A percentile compares a stretch with the other conserved stretches of the same genome.
These are phyloP conservation scores for Cephus rjabovi DNA, from an alignment of 2,888 invertebrate genomes.

Conservation along the genomic window DNA sequence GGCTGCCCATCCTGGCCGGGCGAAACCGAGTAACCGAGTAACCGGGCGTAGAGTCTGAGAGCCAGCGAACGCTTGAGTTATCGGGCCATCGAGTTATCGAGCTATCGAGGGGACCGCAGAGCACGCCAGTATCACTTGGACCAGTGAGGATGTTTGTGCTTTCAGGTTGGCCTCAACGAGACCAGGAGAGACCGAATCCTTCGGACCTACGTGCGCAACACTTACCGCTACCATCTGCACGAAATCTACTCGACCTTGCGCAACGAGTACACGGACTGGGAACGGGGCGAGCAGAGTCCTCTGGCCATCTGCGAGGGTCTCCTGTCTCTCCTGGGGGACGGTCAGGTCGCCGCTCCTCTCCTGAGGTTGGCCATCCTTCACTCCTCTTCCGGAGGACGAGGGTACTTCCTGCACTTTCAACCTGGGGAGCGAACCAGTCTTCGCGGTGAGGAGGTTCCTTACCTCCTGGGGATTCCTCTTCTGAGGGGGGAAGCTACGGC, in stretches of 20 bases:
- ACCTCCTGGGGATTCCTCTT: constrained; percentile 84
- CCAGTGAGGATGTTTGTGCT: background rate
- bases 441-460: constrained; percentile 88
- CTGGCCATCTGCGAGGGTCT: constrained; percentile 82
- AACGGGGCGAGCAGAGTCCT: constrained; percentile 86
- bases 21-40: too few relatives aligned
- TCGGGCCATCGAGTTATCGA: background rate
- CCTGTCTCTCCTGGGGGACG: constrained; percentile 85
- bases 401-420: constrained; percentile 91
- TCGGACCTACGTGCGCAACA: constrained; percentile 92
- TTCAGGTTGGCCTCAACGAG: constrained; percentile 89
- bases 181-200: constrained; percentile 87
- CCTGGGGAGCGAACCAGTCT: constrained; percentile 87
- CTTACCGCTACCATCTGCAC: constrained; percentile 94
- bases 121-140: background rate
- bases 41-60: background rate
- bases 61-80: background rate
- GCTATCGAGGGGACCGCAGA: background rate
- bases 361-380: constrained; percentile 85
- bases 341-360: constrained; percentile 88
- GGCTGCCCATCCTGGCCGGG: background rate
- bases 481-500: constrained; percentile 73
- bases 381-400: constrained; percentile 81
- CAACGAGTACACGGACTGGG: constrained; percentile 98
- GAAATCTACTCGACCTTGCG: constrained; percentile 93